Base-by-base conservation (phyloP, 2,113 vertebrate species). In the Tichodroma muraria region DNA sequence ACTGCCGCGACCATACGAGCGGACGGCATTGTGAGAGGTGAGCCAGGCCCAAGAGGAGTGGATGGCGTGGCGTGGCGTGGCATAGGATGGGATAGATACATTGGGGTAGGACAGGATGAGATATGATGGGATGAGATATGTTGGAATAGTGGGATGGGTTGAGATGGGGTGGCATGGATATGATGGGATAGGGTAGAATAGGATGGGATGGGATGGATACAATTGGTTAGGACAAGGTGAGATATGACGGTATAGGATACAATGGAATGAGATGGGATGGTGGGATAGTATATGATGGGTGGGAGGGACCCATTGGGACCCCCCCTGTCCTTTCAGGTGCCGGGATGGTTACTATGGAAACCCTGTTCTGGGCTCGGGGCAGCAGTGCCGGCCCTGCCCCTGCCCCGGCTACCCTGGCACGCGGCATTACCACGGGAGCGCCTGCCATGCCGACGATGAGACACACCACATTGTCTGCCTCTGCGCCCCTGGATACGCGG, bases 1-100 rank as follows among this genome's bases (percentile, higher is more conserved):
- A 5, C 96, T 99, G 99, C 97, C 98, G 98, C 1, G 98, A 98
- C 81, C 98, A 98, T 94, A 99, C 98, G 92, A 95, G 94, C 20
- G 98, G 64, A 90, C 95, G 6, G 71, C 91, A 95, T 23, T 95
- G 96, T 2, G 98, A 99, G 53, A 98, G 96, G 98, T 99, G 80
- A 83, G 95, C 42, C 18, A 21, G 50, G 15, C 6, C 6, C 5
- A 24, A 11, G 44, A 44, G 31, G 21, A 64, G 10, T 54, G 33
- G 14, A 42, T 9, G 30, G 57, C 1, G 1, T 4, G 40, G 40
- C 3, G 3, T 42, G 57, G 30, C n/a, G n/a, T n/a, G n/a, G n/a
- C n/a, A 0, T 1, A 22, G 47, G 28, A 31, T n/a, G 30, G 42
- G 42, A 11, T 31, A 40, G 31, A 54, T 83, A 24, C 4, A 28